These are phyloP conservation scores for Lutjanus argentimaculatus DNA, from an alignment of 2,797 vertebrate species.

Conservation along the genomic window DNA sequence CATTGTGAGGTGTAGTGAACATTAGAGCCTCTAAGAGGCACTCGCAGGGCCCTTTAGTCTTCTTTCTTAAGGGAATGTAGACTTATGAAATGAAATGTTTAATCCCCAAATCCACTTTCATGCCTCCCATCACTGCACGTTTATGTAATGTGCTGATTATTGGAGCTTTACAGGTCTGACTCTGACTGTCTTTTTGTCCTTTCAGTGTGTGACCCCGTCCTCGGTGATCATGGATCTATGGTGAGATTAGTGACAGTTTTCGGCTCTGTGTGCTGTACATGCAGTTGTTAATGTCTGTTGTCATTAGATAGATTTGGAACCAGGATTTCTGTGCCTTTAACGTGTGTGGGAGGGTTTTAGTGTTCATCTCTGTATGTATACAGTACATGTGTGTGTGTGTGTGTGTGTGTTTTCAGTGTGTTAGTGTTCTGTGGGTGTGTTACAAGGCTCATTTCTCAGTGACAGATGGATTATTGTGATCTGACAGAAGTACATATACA, in stretches of 20 bases:
- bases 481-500: constrained; percentile 40
- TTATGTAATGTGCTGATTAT: constrained; percentile 10
- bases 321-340: not conserved
- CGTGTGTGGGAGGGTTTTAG: constrained; percentile 42
- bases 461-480: constrained; percentile 60
- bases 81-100: constrained; percentile 11
- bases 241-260: constrained; percentile 78
- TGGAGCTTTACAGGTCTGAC: constrained; percentile 20
- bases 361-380: constrained; percentile 16
- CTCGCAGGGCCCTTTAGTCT: not conserved
- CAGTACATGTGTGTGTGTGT: constrained; percentile 1
- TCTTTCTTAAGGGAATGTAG: too few relatives aligned
- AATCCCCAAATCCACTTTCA: constrained; percentile 38
- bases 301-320: not conserved
- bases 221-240: constrained; percentile 98
- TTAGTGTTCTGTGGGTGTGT: constrained; percentile 14
- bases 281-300: not conserved
- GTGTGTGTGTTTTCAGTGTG: constrained; percentile 3
- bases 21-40: not conserved
- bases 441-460: constrained; percentile 52
- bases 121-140: constrained; percentile 31
- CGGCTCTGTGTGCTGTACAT: not conserved
- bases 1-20: not conserved
- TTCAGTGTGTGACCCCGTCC: constrained; percentile 97
- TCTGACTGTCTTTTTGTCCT: constrained; percentile 58